Percentiles rank a stretch among this genome's conserved stretches.
These are phyloP conservation scores for Hemiscyllium ocellatum DNA, from an alignment of 2,113 vertebrate species.

Conservation along the genomic window DNA sequence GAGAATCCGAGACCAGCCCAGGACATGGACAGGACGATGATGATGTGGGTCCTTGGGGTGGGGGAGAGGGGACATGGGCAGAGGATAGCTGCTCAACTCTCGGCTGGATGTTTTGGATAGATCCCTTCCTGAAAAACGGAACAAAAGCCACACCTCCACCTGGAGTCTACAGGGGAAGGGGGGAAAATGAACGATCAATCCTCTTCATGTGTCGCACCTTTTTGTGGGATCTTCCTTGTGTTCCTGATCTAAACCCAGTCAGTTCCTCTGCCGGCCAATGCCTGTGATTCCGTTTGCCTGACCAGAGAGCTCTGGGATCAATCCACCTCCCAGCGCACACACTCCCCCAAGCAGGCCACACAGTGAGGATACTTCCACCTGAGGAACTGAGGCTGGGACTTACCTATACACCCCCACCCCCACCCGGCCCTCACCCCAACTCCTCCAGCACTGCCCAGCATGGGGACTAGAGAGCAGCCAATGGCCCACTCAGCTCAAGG, in stretches of 20 bases:
- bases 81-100: not conserved
- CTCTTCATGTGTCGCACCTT: constrained; percentile 28
- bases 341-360: not conserved
- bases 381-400: too few relatives aligned
- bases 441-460: not conserved
- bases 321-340: not conserved
- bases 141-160: not conserved
- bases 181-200: not conserved
- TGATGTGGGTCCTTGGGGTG: constrained; percentile 40
- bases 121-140: not conserved
- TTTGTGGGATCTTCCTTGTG: constrained; percentile 17
- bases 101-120: constrained; percentile 24
- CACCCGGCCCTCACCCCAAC: not conserved
- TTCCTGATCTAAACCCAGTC: not conserved
- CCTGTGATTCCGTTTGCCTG: not conserved
- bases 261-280: not conserved
- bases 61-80: not conserved
- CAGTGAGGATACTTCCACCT: too few relatives aligned
- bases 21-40: not conserved
- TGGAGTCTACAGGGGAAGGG: not conserved
- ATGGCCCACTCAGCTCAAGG: not conserved
- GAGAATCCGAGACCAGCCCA: not conserved
- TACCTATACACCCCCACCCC: not conserved
- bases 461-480: too few relatives aligned
- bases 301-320: not conserved